Base-by-base conservation (phyloP, 2,797 vertebrate genomes). In the Anas bahamensis region DNA sequence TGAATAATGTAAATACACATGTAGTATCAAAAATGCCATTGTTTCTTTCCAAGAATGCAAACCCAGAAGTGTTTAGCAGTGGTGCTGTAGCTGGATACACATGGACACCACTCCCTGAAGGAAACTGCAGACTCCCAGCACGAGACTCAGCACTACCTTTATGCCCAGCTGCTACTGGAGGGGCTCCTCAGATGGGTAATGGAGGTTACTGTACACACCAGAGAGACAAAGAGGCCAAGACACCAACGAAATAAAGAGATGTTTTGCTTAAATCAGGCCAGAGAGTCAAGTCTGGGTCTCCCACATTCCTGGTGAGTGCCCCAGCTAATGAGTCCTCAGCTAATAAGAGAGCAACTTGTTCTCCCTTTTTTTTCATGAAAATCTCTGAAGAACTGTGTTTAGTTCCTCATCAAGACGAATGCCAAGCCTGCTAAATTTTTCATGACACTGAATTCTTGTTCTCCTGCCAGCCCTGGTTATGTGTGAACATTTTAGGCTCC, bases 401-500 rank as follows among this genome's bases (percentile, higher is more conserved):
- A 93, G 91, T 85, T 94, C 65, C 61, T 85, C 90, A 94, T 94
- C 88, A 90, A 94, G 93, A 90, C 0, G 3, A 90, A 90, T 68
- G 90, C 90, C 88, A 96, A 96, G 90, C 71, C 74, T 91, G 78
- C 93, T 95, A 91, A 93, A 95, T 93, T 96, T 91, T 96, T 94
- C 90, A 95, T 94, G 83, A 94, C 74, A 77, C 81, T 88, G 91
- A 96, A 95, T 96, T 96, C 88, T 94, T 96, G 95, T 90, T 86
- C 93, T 95, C 57, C 90, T 95, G 95, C 95, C 95, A 96, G 86
- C 86, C 75, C 68, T 84, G 82, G 94, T 95, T 94, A 93, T 44
- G 93, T 84, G 94, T 95, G 95, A 96, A 95, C 95, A 94, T 83
- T 96, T 95, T 94, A 93, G 61, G 77, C 61, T 96, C 96, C 94